phyloP scores from a whole-genome alignment of 2,113 vertebrate species.

The Polypterus bichir region DNA sequence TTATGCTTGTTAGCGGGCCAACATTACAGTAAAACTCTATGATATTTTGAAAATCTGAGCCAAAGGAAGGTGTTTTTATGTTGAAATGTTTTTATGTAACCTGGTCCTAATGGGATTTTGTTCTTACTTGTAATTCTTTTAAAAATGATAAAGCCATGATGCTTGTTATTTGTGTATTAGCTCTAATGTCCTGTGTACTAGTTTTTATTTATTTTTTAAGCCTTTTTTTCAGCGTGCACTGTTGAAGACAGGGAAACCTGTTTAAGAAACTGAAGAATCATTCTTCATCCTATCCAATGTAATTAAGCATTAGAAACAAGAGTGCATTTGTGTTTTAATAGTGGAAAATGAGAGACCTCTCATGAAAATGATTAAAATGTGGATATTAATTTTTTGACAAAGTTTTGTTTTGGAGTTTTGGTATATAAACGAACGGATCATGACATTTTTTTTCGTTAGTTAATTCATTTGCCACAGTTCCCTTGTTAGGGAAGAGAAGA shows the following conservation, averaged over 20 bases:
- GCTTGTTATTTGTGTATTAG: slow-evolving; percentile 28
- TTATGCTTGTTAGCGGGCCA: not conserved
- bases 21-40: not conserved
- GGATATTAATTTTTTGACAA: not conserved
- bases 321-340: slow-evolving; percentile 3
- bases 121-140: slow-evolving; percentile 32
- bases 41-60: slow-evolving; percentile 2
- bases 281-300: not conserved
- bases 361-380: not conserved
- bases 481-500: slow-evolving; percentile 18
- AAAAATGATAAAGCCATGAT: slow-evolving; percentile 29
- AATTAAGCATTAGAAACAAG: not conserved
- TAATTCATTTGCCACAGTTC: slow-evolving; percentile 22
- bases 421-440: slow-evolving; percentile 2
- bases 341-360: not conserved
- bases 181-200: slow-evolving; percentile 4
- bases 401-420: not conserved
- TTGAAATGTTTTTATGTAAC: slow-evolving; percentile 7
- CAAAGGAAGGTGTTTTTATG: slow-evolving; percentile 31
- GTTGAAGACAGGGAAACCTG: slow-evolving; percentile 9
- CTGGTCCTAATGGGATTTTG: slow-evolving; percentile 21
- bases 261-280: slow-evolving; percentile 5
- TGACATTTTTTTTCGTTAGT: slow-evolving; percentile 19
- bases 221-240: slow-evolving; percentile 31
- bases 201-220: slow-evolving; percentile 19